Conservation (phyloP, 1,140 invertebrate species). For the Diachasma alloeum region DNA sequence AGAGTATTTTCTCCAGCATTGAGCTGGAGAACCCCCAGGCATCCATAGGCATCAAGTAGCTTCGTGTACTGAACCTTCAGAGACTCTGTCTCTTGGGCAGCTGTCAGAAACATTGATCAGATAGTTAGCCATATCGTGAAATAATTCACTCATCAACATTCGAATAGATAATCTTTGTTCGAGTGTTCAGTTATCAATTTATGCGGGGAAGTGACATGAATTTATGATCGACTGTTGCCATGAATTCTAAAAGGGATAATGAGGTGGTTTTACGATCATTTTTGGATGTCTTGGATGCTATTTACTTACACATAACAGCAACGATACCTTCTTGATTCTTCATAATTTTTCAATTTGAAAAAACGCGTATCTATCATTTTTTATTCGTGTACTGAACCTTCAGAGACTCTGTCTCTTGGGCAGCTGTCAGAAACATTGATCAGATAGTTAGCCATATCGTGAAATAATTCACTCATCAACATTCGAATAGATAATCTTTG, state of each 20-base stretch:
- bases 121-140: no score
- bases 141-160: not conserved
- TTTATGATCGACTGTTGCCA: no score
- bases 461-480: not conserved
- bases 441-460: no score
- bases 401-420: conserved; percentile 86
- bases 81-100: conserved; percentile 84
- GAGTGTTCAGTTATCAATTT: no score
- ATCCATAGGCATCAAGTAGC: conserved; percentile 91
- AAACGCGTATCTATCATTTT: no score
- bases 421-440: conserved; percentile 62
- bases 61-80: conserved; percentile 88
- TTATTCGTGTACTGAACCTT: conserved; percentile 89
- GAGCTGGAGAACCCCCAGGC: conserved; percentile 87
- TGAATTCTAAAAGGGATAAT: no score
- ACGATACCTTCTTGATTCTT: no score
- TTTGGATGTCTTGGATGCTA: no score
- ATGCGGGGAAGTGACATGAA: no score
- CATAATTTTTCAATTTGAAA: no score
- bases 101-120: conserved; percentile 54
- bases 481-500: not conserved
- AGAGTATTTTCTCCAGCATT: conserved; percentile 84
- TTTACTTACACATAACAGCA: no score
- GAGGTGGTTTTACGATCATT: no score
- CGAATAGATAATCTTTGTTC: not conserved